Evolutionary conservation across 2,113 vertebrate species (phyloP), one percentile per base, ranked within the genome.

Genomic region (Aegotheles bennettii): DNA sequence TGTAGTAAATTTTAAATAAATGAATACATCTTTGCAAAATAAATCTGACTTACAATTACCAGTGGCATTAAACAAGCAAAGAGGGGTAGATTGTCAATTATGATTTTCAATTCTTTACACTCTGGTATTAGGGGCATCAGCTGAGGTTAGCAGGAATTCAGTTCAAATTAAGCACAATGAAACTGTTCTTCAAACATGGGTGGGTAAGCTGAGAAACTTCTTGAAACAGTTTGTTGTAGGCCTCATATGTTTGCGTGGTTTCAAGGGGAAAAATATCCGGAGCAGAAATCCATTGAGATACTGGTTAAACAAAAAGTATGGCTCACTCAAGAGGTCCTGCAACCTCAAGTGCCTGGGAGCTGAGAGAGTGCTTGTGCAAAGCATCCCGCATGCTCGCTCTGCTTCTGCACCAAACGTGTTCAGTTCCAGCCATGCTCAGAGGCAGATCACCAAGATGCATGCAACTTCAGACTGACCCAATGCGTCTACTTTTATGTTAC

Each of bases 311-410:
- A 87, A 42, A 61, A 65, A 84, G 11, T 2, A 1, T 26, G 31
- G n/a, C 51, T 78, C 9, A 13, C 13, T 42, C 9, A 18, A 26
- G 8, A 75, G 47, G 23, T 40, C 38, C 61, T 54, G 19, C 13
- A 68, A 7, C 53, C 50, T 76, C 35, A 25, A 2, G 28, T 11
- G 8, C 7, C 14, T 60, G 57, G 40, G 24, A 68, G 16, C 9
- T 2, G 2, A 61, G 26, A 21, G 19, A 35, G 10, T 29, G 20
- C 16, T 54, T 57, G 28, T n/a, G 45, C 54, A 81, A 65, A 74
- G 5, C 36, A 42, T 8, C 1, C 0, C 0, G 0, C 1, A 0
- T 17, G 6, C 20, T 9, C 79, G 28, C 40, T 13, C 29, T 65
- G 29, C n/a, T 81, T 33, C 29, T 60, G 13, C 43, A 8, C 28